These are phyloP conservation scores for Platyrinchus mystaceus DNA, from an alignment of 2,797 vertebrate genomes.

Conservation along the genomic window DNA sequence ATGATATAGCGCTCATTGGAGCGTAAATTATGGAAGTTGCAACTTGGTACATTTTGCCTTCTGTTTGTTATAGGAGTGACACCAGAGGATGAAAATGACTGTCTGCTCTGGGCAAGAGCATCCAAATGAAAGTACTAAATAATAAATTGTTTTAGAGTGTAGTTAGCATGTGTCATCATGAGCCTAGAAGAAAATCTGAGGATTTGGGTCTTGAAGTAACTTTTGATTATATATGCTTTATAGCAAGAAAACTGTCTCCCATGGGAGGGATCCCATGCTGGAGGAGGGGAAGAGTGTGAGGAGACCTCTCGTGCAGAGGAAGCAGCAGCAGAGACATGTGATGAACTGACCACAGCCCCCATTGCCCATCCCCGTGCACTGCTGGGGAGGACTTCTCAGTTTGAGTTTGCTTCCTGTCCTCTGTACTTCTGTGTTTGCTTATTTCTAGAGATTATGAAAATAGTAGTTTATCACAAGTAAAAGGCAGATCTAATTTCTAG, in stretches of 20 bases:
- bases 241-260: not conserved
- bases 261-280: not conserved
- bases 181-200: not conserved
- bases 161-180: not conserved
- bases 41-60: not conserved
- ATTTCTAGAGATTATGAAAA: not conserved
- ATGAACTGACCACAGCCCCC: not conserved
- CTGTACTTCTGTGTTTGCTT: not conserved
- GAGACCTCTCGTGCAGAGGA: not conserved
- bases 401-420: not conserved
- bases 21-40: not conserved
- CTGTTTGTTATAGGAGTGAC: not conserved
- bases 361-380: not conserved
- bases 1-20: not conserved
- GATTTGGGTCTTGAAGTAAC: not conserved
- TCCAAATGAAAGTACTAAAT: not conserved
- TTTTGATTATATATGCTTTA: not conserved
- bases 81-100: not conserved
- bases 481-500: slow-evolving; percentile 34
- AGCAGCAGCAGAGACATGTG: too few relatives aligned
- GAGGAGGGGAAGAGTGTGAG: not conserved
- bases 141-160: not conserved
- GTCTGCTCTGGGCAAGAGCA: not conserved
- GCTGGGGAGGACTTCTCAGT: not conserved
- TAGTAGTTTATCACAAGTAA: not conserved